Conservation (phyloP, 2,888 invertebrate species). For the Muschampia staudingeri region DNA sequence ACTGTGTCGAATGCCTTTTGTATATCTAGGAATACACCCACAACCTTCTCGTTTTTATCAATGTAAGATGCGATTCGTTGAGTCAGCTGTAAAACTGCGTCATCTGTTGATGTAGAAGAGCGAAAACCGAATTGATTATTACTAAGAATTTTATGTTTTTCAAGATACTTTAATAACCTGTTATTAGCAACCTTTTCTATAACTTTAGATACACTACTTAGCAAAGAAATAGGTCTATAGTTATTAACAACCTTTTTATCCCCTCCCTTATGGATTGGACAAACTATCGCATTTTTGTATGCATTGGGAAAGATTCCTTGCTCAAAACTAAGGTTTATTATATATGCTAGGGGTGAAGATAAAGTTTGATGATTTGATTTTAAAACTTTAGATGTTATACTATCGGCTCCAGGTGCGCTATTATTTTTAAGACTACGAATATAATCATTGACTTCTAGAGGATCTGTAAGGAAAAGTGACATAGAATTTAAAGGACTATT, state of each 20-base stretch:
- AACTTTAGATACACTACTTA: conserved; percentile 36
- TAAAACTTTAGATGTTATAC: not conserved
- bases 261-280: not conserved
- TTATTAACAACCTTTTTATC: not conserved
- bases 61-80: not conserved
- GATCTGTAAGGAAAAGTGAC: not conserved
- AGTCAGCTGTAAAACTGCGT: conserved; percentile 16
- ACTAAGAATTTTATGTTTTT: not conserved
- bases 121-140: conserved; percentile 30
- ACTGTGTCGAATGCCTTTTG: conserved; percentile 36
- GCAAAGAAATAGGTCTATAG: conserved; percentile 45
- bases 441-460: not conserved
- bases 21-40: conserved; percentile 41
- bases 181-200: conserved; percentile 44
- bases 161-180: conserved; percentile 4
- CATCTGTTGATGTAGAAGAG: conserved; percentile 14
- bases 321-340: not conserved
- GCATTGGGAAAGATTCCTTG: not conserved
- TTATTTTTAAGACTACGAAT: not conserved
- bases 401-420: not conserved
- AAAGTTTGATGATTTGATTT: not conserved
- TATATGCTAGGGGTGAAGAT: not conserved
- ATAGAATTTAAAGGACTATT: not conserved
- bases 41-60: conserved; percentile 17
- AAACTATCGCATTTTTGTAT: not conserved